Percentiles rank a stretch among this genome's conserved stretches.
Evolutionary conservation across 2,113 vertebrate species (phyloP).

Genomic region (Forbesichthys papilliferus): DNA sequence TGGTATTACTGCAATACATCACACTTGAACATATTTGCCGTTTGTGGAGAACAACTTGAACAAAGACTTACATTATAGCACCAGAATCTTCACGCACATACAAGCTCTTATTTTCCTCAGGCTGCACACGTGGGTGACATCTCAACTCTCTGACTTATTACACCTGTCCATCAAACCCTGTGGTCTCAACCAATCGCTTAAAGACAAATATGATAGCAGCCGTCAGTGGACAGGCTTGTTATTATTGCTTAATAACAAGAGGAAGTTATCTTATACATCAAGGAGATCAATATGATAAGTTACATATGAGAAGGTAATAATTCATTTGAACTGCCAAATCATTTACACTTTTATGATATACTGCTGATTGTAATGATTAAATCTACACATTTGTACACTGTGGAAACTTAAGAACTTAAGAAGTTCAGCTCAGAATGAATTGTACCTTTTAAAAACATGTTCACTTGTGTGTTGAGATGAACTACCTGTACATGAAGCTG

Average conservation of each 20-base stretch:
- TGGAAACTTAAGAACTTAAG: constrained; percentile 54
- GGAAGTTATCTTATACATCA: constrained; percentile 60
- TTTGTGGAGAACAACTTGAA: constrained; percentile 57
- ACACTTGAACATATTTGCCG: constrained; percentile 70
- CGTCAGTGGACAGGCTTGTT: constrained; percentile 32
- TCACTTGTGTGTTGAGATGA: too few species aligned
- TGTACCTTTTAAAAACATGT: constrained; percentile 17
- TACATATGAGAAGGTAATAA: constrained; percentile 56
- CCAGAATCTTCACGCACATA: constrained; percentile 53
- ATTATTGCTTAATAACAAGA: constrained; percentile 22
- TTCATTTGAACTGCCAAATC: constrained; percentile 55
- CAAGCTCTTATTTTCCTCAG: constrained; percentile 50
- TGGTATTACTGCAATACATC: constrained; percentile 68
- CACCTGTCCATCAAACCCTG: constrained; percentile 69
- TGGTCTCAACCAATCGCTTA: constrained; percentile 47
- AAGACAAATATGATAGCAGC: constrained; percentile 56
- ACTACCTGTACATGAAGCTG: too few species aligned
- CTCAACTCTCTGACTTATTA: constrained; percentile 72
- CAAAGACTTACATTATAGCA: constrained; percentile 71
- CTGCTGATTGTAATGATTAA: constrained; percentile 52
- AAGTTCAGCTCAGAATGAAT: constrained; percentile 43
- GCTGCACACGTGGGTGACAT: constrained; percentile 71
- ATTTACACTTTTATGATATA: constrained; percentile 40
- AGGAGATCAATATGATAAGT: constrained; percentile 55
- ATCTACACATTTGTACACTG: constrained; percentile 61